phyloP scores from a whole-genome alignment of 2,888 invertebrate genomes.

The Cremastinae sp. region DNA sequence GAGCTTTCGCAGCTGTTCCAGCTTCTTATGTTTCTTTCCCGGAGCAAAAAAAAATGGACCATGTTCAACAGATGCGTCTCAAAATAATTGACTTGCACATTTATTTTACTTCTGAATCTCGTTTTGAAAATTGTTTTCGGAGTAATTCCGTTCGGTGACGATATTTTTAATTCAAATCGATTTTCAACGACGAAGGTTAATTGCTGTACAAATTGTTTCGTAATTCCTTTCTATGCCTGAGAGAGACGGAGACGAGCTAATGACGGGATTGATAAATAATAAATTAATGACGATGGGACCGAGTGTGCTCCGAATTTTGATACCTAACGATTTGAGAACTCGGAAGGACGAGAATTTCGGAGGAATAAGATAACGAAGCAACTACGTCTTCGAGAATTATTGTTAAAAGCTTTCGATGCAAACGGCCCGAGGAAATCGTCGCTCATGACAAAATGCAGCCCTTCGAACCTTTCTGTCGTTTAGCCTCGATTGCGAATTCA shows the following conservation, averaged over 20 bases:
- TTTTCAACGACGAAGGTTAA: no score
- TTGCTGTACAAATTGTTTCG: conserved; percentile 24
- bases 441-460: conserved; percentile 54
- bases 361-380: conserved; percentile 38
- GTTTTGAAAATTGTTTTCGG: no score
- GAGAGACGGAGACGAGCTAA: conserved; percentile 39
- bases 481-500: conserved; percentile 46
- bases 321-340: conserved; percentile 28
- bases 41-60: no score
- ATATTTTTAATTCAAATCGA: no score
- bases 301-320: conserved; percentile 32
- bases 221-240: not conserved
- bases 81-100: no score
- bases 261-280: conserved; percentile 66
- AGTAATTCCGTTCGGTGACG: no score
- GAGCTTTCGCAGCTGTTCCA: not conserved
- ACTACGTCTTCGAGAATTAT: conserved; percentile 28
- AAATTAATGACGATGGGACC: conserved; percentile 63
- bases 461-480: conserved; percentile 29
- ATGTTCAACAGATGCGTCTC: no score
- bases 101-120: no score
- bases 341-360: conserved; percentile 32
- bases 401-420: conserved; percentile 45
- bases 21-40: no score
- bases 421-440: conserved; percentile 55